Conservation (phyloP, 2,888 invertebrate genomes). For the Leucophenga maculata region DNA sequence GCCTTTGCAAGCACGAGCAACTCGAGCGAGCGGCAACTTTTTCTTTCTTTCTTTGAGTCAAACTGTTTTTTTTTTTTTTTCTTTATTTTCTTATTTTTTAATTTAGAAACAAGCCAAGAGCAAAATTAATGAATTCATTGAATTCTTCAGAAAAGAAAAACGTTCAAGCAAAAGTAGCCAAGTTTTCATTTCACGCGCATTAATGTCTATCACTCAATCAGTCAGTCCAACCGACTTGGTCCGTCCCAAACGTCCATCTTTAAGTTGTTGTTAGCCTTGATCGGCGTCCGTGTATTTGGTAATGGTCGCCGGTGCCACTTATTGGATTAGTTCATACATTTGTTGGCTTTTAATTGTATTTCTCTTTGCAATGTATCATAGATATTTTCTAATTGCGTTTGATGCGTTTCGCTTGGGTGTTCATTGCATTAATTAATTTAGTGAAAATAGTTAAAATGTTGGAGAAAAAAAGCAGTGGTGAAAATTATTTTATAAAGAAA, state of each 20-base stretch:
- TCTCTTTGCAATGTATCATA: background rate
- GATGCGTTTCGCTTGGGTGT: conserved; percentile 37
- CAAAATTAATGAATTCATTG: conserved; percentile 40
- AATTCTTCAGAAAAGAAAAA: conserved; percentile 57
- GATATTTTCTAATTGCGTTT: conserved; percentile 59
- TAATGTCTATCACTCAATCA: conserved; percentile 10
- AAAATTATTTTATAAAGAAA: conserved; percentile 12
- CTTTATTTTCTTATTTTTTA: conserved; percentile 20
- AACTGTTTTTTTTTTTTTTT: background rate
- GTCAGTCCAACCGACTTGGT: background rate
- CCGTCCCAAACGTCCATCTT: conserved; percentile 34
- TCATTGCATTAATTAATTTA: conserved; percentile 65
- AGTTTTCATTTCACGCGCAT: conserved; percentile 12
- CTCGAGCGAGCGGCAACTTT: conserved; percentile 2
- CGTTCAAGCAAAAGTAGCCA: conserved; percentile 11
- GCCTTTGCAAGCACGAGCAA: background rate
- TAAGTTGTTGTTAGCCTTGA: conserved; percentile 37
- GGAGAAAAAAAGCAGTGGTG: conserved; percentile 1
- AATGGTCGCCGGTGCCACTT: conserved; percentile 3
- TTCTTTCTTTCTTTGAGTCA: conserved; percentile 31
- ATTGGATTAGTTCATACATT: conserved; percentile 18
- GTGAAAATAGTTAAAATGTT: conserved; percentile 56
- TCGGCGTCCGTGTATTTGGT: background rate
- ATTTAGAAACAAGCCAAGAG: conserved; percentile 7
- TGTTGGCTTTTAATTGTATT: conserved; percentile 17